These are phyloP conservation scores for Teleogryllus occipitalis DNA, from an alignment of 1,140 invertebrate genomes.

Conservation along the genomic window DNA sequence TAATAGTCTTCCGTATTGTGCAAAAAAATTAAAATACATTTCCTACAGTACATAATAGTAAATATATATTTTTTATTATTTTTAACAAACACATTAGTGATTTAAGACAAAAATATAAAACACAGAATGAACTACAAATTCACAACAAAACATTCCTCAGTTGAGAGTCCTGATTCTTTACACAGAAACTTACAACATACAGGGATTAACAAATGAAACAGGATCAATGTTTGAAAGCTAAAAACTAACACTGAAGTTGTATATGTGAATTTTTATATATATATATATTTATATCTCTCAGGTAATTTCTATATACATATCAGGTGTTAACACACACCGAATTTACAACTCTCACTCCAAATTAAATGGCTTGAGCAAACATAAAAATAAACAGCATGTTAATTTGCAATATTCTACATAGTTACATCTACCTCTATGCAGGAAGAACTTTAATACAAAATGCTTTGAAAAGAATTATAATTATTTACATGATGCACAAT, in stretches of 20 bases:
- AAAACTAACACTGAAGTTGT: not conserved
- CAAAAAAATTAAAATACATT: too few relatives aligned
- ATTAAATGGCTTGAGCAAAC: not conserved
- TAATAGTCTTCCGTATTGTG: too few relatives aligned
- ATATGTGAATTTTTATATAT: not conserved
- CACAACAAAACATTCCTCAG: too few relatives aligned
- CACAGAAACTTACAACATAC: too few relatives aligned
- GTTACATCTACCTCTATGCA: not conserved
- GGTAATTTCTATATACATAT: not conserved
- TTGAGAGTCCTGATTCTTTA: too few relatives aligned
- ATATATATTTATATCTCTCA: not conserved
- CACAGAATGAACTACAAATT: too few relatives aligned
- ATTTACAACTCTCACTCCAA: not conserved
- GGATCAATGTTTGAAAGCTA: not conserved
- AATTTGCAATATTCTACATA: not conserved
- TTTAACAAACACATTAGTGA: too few relatives aligned
- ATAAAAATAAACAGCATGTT: not conserved
- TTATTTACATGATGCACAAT: not conserved
- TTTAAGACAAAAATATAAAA: too few relatives aligned
- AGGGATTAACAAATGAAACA: too few relatives aligned
- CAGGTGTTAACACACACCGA: not conserved
- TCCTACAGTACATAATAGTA: too few relatives aligned
- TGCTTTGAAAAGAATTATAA: not conserved
- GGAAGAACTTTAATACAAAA: not conserved
- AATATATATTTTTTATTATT: too few relatives aligned